These are phyloP conservation scores for Elephantulus edwardii DNA, from an alignment of 2,113 vertebrate genomes.

Conservation along the genomic window DNA sequence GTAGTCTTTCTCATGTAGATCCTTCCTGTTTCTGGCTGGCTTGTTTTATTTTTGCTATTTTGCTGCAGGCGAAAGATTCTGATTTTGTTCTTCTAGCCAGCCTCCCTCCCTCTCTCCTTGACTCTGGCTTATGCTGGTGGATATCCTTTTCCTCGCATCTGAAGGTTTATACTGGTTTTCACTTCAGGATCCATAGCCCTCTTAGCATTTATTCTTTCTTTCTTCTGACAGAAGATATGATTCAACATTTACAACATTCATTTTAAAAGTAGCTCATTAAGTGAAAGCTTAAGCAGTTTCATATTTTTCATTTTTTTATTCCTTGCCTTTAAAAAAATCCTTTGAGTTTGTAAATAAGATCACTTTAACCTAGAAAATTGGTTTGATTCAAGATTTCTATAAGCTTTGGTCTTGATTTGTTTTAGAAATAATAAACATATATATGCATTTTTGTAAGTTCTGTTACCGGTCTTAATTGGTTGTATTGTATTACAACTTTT, in stretches of 20 bases:
- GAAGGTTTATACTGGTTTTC: neutral
- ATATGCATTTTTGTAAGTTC: neutral
- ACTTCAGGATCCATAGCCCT: neutral
- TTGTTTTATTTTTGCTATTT: slow-evolving; percentile 60
- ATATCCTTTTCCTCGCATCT: slow-evolving; percentile 87
- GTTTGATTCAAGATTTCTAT: neutral
- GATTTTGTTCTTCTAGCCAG: slow-evolving; percentile 91
- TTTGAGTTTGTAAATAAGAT: neutral
- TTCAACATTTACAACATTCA: neutral
- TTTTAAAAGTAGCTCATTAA: slow-evolving; percentile 21
- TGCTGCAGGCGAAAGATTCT: slow-evolving; percentile 89
- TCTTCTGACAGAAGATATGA: neutral
- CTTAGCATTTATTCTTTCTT: neutral
- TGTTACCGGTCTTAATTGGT: neutral
- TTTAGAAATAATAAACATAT: neutral
- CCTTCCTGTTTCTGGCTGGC: neutral
- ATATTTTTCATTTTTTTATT: slow-evolving; percentile 17
- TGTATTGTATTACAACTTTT: neutral
- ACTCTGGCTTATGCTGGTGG: slow-evolving; percentile 95
- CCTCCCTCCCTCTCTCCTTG: slow-evolving; percentile 92
- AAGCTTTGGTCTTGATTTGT: neutral
- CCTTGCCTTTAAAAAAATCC: slow-evolving; percentile 8
- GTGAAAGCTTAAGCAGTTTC: slow-evolving; percentile 11
- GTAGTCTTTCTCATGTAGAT: neutral
- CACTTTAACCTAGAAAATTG: neutral